These are phyloP conservation scores for Raphicerus campestris DNA, from an alignment of 2,113 vertebrate species.

Conservation along the genomic window DNA sequence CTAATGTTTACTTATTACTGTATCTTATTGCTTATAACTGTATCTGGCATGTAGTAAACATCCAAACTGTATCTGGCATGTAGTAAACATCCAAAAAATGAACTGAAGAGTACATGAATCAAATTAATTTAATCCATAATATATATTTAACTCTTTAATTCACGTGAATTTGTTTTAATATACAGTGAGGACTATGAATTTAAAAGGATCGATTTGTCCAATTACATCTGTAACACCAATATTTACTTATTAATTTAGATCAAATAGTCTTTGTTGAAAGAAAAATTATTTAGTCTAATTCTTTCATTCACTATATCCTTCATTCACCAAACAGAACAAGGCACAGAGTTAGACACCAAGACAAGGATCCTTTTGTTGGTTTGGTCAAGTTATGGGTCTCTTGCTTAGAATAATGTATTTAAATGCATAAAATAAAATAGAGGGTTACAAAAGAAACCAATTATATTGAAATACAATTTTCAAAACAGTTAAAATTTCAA, in stretches of 20 bases:
- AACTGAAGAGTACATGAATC: background rate
- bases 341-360: background rate
- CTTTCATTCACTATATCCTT: background rate
- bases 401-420: constrained; percentile 30
- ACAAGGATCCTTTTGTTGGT: background rate
- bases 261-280: constrained; percentile 5
- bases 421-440: constrained; percentile 31
- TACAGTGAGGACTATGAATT: background rate
- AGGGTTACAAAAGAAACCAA: constrained; percentile 9
- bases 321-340: background rate
- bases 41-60: background rate
- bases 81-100: background rate
- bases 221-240: background rate
- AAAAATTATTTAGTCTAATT: constrained; percentile 1
- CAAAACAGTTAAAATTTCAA: background rate
- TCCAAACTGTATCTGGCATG: no score
- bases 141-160: constrained; percentile 17
- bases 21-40: background rate
- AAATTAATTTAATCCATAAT: background rate
- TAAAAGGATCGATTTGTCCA: constrained; percentile 24
- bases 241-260: background rate
- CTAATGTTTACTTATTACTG: background rate
- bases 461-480: constrained; percentile 18
- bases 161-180: background rate
- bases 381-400: background rate